These are phyloP conservation scores for Torymus texanus DNA, from an alignment of 2,888 invertebrate species.

Conservation along the genomic window DNA sequence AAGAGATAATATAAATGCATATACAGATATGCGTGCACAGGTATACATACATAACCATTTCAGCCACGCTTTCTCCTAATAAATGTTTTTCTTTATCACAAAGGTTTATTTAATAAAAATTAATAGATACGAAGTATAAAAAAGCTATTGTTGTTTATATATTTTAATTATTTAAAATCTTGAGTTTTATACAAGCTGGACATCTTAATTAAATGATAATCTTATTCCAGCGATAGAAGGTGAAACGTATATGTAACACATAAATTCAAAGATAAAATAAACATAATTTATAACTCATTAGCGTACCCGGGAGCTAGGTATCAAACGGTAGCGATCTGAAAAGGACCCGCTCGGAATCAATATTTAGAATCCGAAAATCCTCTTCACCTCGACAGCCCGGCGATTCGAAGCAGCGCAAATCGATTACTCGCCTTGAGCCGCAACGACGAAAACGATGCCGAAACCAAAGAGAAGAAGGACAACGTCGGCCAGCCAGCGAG, in stretches of 20 bases:
- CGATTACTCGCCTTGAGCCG: constrained; percentile 24
- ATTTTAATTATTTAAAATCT: too few species aligned
- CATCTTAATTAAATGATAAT: too few species aligned
- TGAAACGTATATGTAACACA: background rate
- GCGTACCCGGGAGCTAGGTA: background rate
- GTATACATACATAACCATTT: too few species aligned
- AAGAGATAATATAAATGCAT: too few species aligned
- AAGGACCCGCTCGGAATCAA: constrained; percentile 23
- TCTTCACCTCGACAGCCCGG: background rate
- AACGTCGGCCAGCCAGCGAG: background rate
- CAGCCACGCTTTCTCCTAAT: too few species aligned
- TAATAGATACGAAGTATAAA: too few species aligned
- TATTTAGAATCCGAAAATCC: constrained; percentile 36
- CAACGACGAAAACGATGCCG: background rate
- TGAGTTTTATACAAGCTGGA: too few species aligned
- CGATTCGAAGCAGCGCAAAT: constrained; percentile 36
- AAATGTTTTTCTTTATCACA: too few species aligned
- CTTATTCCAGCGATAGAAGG: background rate
- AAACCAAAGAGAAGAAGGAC: background rate
- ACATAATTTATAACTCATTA: constrained; percentile 6
- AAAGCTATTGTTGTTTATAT: too few species aligned
- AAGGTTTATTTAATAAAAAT: too few species aligned
- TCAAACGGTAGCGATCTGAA: constrained; percentile 35
- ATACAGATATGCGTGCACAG: too few species aligned
- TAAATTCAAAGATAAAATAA: constrained; percentile 9